Evolutionary conservation across 1,140 invertebrate species (phyloP), one percentile per base, ranked within the genome.

Genomic region (Drosophila auraria): DNA sequence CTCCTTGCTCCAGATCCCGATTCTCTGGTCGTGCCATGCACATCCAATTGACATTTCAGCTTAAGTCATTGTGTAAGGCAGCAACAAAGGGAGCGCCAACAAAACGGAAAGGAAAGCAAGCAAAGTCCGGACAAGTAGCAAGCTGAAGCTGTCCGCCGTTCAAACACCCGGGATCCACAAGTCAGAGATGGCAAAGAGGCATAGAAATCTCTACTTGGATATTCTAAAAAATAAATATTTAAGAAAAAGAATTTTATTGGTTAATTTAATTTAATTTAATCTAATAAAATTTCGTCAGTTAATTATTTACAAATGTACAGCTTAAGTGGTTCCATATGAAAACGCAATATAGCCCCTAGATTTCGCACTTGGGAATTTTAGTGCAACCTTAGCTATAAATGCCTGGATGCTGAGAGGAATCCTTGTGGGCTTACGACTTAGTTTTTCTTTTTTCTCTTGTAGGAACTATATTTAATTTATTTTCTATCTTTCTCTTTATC

Each of bases 31-130:
- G 70, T 73, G 69, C 70, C 68, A 73, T 78, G 84, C 84, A 83
- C 82, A 87, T 90, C 84, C 84, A 89, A 89, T 89, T 89, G 84
- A 89, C 84, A 89, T 89, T 89, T 89, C 86, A 89, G 84, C 84
- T 89, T 89, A 89, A 89, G 86, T 89, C 86, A 89, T 89, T 89
- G 78, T 89, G 80, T 84, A 70, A 76, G 63, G 81, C 78, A 86
- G 62, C 77, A 84, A 61, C 74, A 78, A 78, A 82, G 70, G 62
- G 53, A 82, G 65, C 58, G 75, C 54, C 70, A 78, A 72, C 66
- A 79, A 79, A 79, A 78, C 77, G 77, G 77, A 79, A 79, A 47
- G 77, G 77, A 79, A 79, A 47, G 77, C 76, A 79, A 79, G 68
- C 76, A 75, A 65, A 65, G 59, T 63, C 63, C 60, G 66, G 71